Percentiles rank a stretch among this genome's conserved stretches.
Evolutionary conservation across 2,888 invertebrate species (phyloP).

Genomic region (Scelioninae gen. 2): DNA sequence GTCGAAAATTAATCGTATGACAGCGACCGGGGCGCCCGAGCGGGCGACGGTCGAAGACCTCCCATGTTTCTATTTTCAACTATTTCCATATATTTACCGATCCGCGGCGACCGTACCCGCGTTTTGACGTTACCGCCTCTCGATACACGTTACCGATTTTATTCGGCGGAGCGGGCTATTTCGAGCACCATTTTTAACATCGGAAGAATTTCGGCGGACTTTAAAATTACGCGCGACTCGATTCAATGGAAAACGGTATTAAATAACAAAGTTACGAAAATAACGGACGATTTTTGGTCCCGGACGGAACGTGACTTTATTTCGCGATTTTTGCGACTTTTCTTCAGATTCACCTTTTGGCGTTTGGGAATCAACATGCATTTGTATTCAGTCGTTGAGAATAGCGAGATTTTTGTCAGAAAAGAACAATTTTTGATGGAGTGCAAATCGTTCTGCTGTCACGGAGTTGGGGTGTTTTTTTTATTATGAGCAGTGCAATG

Average conservation of each 20-base stretch:
- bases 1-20: too few species aligned
- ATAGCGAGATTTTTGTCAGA: too few species aligned
- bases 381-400: too few species aligned
- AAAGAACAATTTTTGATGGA: too few species aligned
- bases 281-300: slow-evolving; percentile 1
- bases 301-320: background rate
- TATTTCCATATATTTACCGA: slow-evolving; percentile 47
- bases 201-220: slow-evolving; percentile 17
- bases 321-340: background rate
- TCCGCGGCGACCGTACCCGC: slow-evolving; percentile 6
- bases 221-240: slow-evolving; percentile 29
- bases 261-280: slow-evolving; percentile 14
- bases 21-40: slow-evolving; percentile 48
- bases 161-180: slow-evolving; percentile 23
- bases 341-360: too few species aligned
- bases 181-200: slow-evolving; percentile 14
- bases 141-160: slow-evolving; percentile 18
- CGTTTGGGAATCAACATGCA: too few species aligned
- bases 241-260: slow-evolving; percentile 18
- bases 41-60: slow-evolving; percentile 69
- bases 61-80: slow-evolving; percentile 42
- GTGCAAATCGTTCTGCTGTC: too few species aligned
- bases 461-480: too few species aligned
- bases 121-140: slow-evolving; percentile 21
- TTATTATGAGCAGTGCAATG: too few species aligned